Base-by-base conservation (phyloP, 1,140 invertebrate species). In the Ceratoteleas bidentatus region DNA sequence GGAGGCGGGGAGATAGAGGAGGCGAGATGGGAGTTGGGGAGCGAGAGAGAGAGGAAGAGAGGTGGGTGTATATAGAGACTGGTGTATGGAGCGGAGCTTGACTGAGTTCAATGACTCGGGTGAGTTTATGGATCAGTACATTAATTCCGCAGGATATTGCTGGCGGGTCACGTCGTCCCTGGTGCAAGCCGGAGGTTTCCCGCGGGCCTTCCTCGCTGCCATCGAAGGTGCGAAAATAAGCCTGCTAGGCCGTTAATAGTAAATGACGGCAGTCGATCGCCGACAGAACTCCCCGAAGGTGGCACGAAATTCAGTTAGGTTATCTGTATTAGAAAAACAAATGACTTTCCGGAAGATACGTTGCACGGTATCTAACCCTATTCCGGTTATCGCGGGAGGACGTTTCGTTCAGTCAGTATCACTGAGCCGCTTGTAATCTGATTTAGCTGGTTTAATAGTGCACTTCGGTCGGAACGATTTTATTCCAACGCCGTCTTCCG, bases 21-120 rank as follows among this genome's bases (percentile, higher is more conserved):
- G n/a, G n/a, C n/a, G n/a, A n/a, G n/a, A n/a, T n/a, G n/a, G n/a
- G n/a, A n/a, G n/a, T n/a, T n/a, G n/a, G n/a, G n/a, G n/a, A n/a
- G n/a, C n/a, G 14, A 16, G 9, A 24, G 13, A 24, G 13, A 24
- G 56, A 45, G 38, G 11, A 6, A 16, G 14, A 47, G 13, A 47
- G 36, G 9, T 5, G 9, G 36, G 36, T 38, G 36, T 38, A 38
- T 38, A 38, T 5, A 38, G 9, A 38, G 40, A 43, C 40, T 11
- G 40, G 6, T 43, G 11, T 6, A 43, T 43, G n/a, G 40, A 43
- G 43, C n/a, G n/a, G 11, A 6, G 43, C 14, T 61, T 70, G 66
- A 70, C 68, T 16, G 66, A 70, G 83, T 85, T 83, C 79, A 84
- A 78, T 81, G 78, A 87, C 81, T 84, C 72, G 54, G 13, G 33